Conservation (phyloP, 2,797 vertebrate species). For the Acipenser ruthenus region DNA sequence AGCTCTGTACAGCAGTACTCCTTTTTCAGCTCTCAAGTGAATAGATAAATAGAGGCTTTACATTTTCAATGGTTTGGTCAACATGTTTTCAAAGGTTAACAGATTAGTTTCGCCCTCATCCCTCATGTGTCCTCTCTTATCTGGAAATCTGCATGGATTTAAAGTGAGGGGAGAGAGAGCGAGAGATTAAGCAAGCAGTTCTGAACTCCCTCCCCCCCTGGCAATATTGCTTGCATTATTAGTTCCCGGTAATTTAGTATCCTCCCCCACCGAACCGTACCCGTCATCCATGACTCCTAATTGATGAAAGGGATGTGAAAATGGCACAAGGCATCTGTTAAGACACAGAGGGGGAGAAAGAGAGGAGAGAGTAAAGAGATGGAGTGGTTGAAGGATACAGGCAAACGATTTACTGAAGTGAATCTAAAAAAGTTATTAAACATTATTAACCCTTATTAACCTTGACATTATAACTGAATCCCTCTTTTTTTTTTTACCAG, state of each 20-base stretch:
- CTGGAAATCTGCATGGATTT: slow-evolving; percentile 16
- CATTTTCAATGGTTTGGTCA: slow-evolving; percentile 22
- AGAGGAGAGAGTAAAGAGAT: not conserved
- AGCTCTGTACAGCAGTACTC: not conserved
- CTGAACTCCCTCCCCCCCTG: slow-evolving; percentile 43
- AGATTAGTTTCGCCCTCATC: slow-evolving; percentile 27
- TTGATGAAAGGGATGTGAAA: not conserved
- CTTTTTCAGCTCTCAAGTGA: slow-evolving; percentile 8
- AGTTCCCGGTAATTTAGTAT: slow-evolving; percentile 57
- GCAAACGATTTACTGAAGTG: not conserved
- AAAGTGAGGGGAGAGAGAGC: slow-evolving; percentile 8
- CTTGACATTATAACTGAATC: no score
- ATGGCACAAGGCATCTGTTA: not conserved
- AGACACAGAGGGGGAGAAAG: not conserved
- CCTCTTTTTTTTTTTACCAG: no score
- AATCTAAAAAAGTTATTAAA: not conserved
- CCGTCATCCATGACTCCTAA: not conserved
- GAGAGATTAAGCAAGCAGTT: slow-evolving; percentile 18
- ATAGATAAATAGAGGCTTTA: slow-evolving; percentile 24
- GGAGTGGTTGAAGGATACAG: not conserved
- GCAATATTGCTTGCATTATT: slow-evolving; percentile 50
- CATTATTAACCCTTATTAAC: no score
- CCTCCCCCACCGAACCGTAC: slow-evolving; percentile 19
- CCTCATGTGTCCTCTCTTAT: slow-evolving; percentile 17
- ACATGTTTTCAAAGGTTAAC: slow-evolving; percentile 30